A percentile compares a stretch with the other conserved stretches of the same genome.
Conservation (phyloP, 1,140 invertebrate genomes). For the Cephus cinctus region DNA sequence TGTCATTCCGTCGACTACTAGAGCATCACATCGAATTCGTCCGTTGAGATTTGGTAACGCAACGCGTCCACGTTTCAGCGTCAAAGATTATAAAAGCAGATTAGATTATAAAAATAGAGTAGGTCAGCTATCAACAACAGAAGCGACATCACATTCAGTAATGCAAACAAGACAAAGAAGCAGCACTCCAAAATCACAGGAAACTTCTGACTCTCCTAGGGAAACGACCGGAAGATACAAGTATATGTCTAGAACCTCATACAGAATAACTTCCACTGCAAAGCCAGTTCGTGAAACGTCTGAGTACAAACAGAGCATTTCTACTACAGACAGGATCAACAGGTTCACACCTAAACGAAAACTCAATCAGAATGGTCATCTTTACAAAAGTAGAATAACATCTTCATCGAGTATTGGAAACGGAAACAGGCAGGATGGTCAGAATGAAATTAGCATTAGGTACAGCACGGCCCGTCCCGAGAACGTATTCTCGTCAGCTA, state of each 20-base stretch:
- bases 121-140: slow-evolving; percentile 21
- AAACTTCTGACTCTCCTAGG: slow-evolving; percentile 13
- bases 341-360: slow-evolving; percentile 45
- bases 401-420: too few relatives aligned
- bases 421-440: too few relatives aligned
- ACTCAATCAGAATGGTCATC: slow-evolving; percentile 25
- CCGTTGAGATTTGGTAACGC: slow-evolving; percentile 42
- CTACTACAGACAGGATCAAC: slow-evolving; percentile 35
- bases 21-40: slow-evolving; percentile 37
- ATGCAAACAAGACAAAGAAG: slow-evolving; percentile 8
- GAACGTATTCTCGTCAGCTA: slow-evolving; percentile 38
- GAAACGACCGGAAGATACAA: slow-evolving; percentile 44
- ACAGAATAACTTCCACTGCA: slow-evolving; percentile 35
- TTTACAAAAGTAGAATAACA: slow-evolving; percentile 43
- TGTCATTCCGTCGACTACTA: slow-evolving; percentile 17
- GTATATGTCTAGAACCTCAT: slow-evolving; percentile 38
- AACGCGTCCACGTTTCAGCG: slow-evolving; percentile 47
- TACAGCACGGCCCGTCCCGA: slow-evolving; percentile 33
- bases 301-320: background rate
- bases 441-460: too few relatives aligned
- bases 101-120: slow-evolving; percentile 47
- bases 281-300: slow-evolving; percentile 14
- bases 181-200: slow-evolving; percentile 9
- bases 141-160: slow-evolving; percentile 17
- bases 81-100: slow-evolving; percentile 55